These are phyloP conservation scores for Valencia hispanica DNA, from an alignment of 2,797 vertebrate genomes.

Conservation along the genomic window DNA sequence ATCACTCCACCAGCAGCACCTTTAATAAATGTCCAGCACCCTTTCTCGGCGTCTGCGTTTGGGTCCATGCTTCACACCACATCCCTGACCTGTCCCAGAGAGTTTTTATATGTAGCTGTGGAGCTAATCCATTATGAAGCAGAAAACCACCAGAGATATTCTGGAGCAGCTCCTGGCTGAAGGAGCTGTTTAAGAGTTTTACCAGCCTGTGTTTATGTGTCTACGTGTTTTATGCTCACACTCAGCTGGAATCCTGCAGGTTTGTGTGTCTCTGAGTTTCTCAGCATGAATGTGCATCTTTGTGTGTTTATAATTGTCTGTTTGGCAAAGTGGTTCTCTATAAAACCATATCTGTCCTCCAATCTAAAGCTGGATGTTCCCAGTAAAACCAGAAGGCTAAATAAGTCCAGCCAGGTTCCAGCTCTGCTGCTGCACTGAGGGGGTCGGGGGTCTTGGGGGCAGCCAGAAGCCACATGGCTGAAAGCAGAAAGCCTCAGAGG, in stretches of 20 bases:
- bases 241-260: slow-evolving; percentile 22
- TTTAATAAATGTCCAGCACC: too few relatives aligned
- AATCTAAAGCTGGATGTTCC: slow-evolving; percentile 62
- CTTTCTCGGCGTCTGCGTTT: too few relatives aligned
- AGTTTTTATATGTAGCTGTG: slow-evolving; percentile 58
- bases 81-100: slow-evolving; percentile 22
- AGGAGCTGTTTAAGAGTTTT: slow-evolving; percentile 52
- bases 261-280: slow-evolving; percentile 36
- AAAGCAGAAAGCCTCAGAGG: slow-evolving; percentile 45
- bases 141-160: slow-evolving; percentile 67
- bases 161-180: slow-evolving; percentile 63
- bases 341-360: slow-evolving; percentile 64
- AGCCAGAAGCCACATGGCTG: slow-evolving; percentile 15
- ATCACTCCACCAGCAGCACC: too few relatives aligned
- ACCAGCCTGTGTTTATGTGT: slow-evolving; percentile 57
- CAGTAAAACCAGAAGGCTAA: slow-evolving; percentile 67
- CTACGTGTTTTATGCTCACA: slow-evolving; percentile 30
- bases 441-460: neutral
- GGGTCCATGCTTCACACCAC: too few relatives aligned
- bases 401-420: slow-evolving; percentile 52
- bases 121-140: slow-evolving; percentile 66
- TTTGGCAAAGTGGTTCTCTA: slow-evolving; percentile 60
- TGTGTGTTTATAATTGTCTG: slow-evolving; percentile 68
- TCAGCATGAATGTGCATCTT: slow-evolving; percentile 61
- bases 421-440: slow-evolving; percentile 5